Evolutionary conservation across 1,140 invertebrate species (phyloP).

Genomic region (Trachymyrmex septentrionalis): DNA sequence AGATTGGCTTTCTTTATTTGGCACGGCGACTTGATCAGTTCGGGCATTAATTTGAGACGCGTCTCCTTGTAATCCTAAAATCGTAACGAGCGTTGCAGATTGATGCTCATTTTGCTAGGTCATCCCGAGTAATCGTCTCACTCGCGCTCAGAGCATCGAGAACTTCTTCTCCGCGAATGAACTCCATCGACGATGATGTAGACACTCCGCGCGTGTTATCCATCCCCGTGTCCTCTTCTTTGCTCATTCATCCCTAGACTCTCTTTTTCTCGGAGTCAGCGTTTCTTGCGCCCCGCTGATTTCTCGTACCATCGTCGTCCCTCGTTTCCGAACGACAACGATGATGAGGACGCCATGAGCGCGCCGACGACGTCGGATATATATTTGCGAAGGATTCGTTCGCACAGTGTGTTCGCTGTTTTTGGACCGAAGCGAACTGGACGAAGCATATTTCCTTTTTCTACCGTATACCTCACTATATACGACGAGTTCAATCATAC

Average conservation of each 20-base stretch:
- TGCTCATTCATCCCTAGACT: neutral
- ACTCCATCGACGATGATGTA: constrained; percentile 32
- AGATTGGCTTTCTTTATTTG: neutral
- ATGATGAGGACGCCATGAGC: constrained; percentile 22
- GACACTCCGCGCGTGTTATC: constrained; percentile 44
- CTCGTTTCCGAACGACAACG: constrained; percentile 64
- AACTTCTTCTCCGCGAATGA: constrained; percentile 34
- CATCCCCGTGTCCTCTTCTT: constrained; percentile 3
- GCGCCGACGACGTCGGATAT: constrained; percentile 30
- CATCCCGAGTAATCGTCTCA: constrained; percentile 27
- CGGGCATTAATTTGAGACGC: neutral
- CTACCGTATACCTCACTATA: neutral
- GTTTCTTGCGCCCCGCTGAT: constrained; percentile 72
- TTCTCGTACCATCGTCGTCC: constrained; percentile 65
- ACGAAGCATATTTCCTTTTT: neutral
- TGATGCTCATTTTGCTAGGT: constrained; percentile 33
- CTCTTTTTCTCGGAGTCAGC: constrained; percentile 65
- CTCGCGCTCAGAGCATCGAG: constrained; percentile 10
- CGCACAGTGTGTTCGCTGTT: constrained; percentile 30
- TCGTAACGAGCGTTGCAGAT: constrained; percentile 38
- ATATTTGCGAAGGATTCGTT: constrained; percentile 61
- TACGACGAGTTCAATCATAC: constrained; percentile 34
- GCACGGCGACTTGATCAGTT: neutral
- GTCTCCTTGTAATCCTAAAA: constrained; percentile 11
- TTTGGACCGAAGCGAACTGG: constrained; percentile 48